Conservation (phyloP, 2,113 vertebrate species). For the Trichechus manatus region DNA sequence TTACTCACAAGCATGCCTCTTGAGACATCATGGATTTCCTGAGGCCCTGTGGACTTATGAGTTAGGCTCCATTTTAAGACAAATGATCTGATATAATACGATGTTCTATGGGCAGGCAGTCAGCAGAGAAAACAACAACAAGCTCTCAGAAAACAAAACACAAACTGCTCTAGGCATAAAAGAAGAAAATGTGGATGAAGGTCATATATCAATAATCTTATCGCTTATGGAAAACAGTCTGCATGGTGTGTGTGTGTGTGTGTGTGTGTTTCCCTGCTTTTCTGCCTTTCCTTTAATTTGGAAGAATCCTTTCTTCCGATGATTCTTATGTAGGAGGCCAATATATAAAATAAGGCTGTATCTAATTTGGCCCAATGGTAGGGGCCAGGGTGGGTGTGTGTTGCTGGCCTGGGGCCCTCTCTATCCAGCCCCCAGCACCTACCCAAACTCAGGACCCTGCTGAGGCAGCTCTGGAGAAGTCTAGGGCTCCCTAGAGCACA, state of each 20-base stretch:
- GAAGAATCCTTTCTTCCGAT: not conserved
- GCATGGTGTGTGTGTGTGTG: too few relatives aligned
- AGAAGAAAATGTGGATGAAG: conserved; percentile 44
- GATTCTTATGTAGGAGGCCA: not conserved
- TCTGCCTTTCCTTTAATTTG: not conserved
- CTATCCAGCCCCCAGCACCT: not conserved
- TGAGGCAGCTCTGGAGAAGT: not conserved
- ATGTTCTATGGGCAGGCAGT: not conserved
- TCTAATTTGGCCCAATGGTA: not conserved
- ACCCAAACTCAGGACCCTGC: not conserved
- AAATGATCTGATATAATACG: conserved; percentile 41
- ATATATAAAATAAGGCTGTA: not conserved
- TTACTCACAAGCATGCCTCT: not conserved
- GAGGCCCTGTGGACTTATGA: not conserved
- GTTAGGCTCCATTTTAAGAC: conserved; percentile 51
- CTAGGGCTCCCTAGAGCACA: not conserved
- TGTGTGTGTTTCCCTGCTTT: not conserved
- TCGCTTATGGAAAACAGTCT: not conserved
- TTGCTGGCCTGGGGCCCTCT: not conserved
- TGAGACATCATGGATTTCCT: not conserved
- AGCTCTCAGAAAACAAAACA: conserved; percentile 49
- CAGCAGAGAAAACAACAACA: conserved; percentile 38
- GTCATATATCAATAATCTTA: not conserved
- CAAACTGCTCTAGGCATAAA: not conserved
- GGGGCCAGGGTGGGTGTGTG: not conserved